Evolutionary conservation across 1,140 invertebrate genomes (phyloP).

Genomic region (Agrilus planipennis): DNA sequence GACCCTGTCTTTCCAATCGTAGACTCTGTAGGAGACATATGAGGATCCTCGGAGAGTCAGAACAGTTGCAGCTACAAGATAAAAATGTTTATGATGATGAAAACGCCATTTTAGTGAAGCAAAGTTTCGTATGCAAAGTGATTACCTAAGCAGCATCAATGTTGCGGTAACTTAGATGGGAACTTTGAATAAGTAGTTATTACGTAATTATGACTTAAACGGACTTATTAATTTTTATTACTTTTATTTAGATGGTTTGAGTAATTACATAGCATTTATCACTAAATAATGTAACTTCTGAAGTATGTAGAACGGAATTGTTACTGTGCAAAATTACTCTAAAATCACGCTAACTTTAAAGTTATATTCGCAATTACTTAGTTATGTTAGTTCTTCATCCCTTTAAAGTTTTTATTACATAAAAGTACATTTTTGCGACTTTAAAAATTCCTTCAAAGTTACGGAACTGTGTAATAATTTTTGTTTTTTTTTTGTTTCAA

Average conservation of each 20-base stretch:
- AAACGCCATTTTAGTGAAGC: neutral
- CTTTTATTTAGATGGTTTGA: neutral
- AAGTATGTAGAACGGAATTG: neutral
- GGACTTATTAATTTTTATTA: neutral
- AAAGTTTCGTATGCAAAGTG: neutral
- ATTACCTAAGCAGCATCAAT: neutral
- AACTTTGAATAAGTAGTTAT: constrained; percentile 1
- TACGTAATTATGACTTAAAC: neutral
- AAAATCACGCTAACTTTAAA: neutral
- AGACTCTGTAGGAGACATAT: constrained; percentile 83
- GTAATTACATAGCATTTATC: neutral
- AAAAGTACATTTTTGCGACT: constrained; percentile 1
- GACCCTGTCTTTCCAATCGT: constrained; percentile 83
- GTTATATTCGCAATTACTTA: constrained; percentile 1
- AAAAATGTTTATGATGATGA: constrained; percentile 2
- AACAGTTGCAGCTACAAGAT: constrained; percentile 63
- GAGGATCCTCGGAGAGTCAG: constrained; percentile 81
- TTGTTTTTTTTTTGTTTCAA: too few species aligned
- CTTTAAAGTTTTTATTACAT: neutral
- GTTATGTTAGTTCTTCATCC: neutral
- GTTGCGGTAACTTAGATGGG: neutral
- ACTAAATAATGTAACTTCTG: neutral
- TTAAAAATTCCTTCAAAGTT: constrained; percentile 1
- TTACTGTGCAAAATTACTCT: neutral
- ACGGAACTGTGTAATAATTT: neutral